Conservation (phyloP, 2,113 vertebrate species). For the Limanda limanda region DNA sequence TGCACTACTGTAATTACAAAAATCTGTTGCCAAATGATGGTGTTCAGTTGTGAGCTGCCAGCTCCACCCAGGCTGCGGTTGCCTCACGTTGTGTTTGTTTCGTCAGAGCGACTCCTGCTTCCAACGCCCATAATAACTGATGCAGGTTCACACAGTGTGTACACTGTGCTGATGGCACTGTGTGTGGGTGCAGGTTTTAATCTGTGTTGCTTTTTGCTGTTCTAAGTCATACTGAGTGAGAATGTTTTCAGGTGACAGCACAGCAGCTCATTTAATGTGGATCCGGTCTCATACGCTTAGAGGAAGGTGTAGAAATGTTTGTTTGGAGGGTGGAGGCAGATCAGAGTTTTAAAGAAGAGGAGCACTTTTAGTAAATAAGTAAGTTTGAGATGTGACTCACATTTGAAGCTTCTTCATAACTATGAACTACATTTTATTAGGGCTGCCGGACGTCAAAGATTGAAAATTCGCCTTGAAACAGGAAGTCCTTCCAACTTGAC, state of each 20-base stretch:
- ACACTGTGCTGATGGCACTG: too few relatives aligned
- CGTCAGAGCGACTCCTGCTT: slow-evolving; percentile 26
- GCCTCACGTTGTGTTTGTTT: slow-evolving; percentile 40
- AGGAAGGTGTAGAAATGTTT: not conserved
- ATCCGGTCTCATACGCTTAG: not conserved
- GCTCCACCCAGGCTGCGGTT: slow-evolving; percentile 78
- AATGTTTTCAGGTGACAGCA: too few relatives aligned
- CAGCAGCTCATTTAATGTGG: too few relatives aligned
- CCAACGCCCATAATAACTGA: slow-evolving; percentile 57
- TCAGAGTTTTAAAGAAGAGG: not conserved
- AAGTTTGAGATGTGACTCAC: too few relatives aligned
- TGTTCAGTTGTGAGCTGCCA: slow-evolving; percentile 34
- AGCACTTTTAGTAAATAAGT: too few relatives aligned
- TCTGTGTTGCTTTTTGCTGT: not conserved
- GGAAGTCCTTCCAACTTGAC: too few relatives aligned
- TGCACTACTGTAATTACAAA: slow-evolving; percentile 45
- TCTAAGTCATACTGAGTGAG: not conserved
- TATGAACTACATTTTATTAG: not conserved
- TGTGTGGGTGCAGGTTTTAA: slow-evolving; percentile 9
- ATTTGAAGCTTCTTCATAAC: not conserved
- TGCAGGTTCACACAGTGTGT: slow-evolving; percentile 35
- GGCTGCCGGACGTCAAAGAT: too few relatives aligned
- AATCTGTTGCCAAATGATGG: slow-evolving; percentile 62
- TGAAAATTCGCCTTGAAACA: too few relatives aligned
- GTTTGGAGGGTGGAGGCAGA: too few relatives aligned